Evolutionary conservation across 2,797 vertebrate genomes (phyloP), one percentile per base, ranked within the genome.

Genomic region (Parambassis ranga): DNA sequence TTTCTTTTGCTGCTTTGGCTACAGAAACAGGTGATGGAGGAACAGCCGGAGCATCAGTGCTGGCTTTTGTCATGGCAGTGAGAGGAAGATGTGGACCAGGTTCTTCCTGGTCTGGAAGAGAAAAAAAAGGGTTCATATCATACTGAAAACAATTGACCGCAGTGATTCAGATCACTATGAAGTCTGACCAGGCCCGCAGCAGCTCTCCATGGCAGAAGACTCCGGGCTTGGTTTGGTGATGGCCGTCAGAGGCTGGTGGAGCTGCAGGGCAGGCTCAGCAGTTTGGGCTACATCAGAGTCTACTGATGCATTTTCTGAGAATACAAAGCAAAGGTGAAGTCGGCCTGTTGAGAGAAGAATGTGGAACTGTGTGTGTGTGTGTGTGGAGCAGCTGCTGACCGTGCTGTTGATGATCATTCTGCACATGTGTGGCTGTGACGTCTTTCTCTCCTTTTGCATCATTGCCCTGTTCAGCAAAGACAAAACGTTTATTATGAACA

Each of bases 371-470:
- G n/a, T n/a, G n/a, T n/a, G n/a, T n/a, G n/a, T n/a, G n/a, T n/a
- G n/a, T n/a, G 11, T 41, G 35, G 8, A 13, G 13, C 1, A 19
- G 22, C 33, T n/a, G 5, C 63, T 10, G 89, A 95, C 95, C 94
- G 89, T 81, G 62, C 3, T 26, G 50, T 15, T 79, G 89, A 23
- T 91, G 91, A 6, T 93, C 94, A 80, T 94, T 93, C 31, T 90
- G 20, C 15, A 81, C 15, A 6, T 81, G 43, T 0, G 83, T 11
- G 23, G 44, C 14, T 10, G 52, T 13, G 8, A 48, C 1, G 5
- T 10, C 56, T 42, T 26, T 79, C 48, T 83, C 84, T 32, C 56
- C 77, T 35, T 72, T 73, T 3, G 27, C 41, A 10, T 74, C 81
- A 14, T 38, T 31, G 19, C 77, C 87, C 87, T 89, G 63, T 11